phyloP scores from a whole-genome alignment of 1,140 invertebrate genomes.

The Drosophila paulistorum region DNA sequence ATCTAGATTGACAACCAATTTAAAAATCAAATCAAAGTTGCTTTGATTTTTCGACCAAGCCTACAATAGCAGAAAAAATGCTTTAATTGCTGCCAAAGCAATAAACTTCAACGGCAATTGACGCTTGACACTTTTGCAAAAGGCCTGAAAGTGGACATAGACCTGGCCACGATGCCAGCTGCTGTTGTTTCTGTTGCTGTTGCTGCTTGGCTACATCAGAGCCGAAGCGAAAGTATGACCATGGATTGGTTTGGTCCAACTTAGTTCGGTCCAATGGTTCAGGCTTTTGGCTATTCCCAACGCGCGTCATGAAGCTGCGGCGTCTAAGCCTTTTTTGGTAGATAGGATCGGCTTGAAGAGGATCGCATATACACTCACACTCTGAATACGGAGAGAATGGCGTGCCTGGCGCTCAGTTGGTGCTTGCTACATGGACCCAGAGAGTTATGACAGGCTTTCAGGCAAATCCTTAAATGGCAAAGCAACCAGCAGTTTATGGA shows the following conservation, averaged over 20 bases:
- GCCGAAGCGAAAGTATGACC: constrained; percentile 23
- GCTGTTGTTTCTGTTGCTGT: constrained; percentile 2
- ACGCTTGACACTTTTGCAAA: constrained; percentile 71
- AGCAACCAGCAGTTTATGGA: constrained; percentile 71
- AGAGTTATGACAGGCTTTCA: constrained; percentile 73
- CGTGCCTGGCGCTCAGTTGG: constrained; percentile 48
- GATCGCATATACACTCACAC: constrained; percentile 45
- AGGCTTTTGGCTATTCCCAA: constrained; percentile 65
- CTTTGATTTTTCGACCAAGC: constrained; percentile 44
- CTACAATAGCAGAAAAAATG: constrained; percentile 39
- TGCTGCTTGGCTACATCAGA: constrained; percentile 5
- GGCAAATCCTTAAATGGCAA: constrained; percentile 61
- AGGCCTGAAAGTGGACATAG: constrained; percentile 28
- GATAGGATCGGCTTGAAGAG: constrained; percentile 43
- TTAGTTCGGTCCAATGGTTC: constrained; percentile 2
- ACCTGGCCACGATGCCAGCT: constrained; percentile 8
- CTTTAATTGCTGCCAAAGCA: constrained; percentile 79
- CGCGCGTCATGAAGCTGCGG: constrained; percentile 77
- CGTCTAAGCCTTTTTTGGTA: constrained; percentile 73
- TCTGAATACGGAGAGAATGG: not conserved
- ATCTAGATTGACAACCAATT: constrained; percentile 67
- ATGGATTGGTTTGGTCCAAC: constrained; percentile 8
- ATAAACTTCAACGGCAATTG: constrained; percentile 80
- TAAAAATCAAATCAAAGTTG: constrained; percentile 71
- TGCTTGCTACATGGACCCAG: constrained; percentile 55